phyloP scores from a whole-genome alignment of 1,140 invertebrate genomes.

The Drosophila simulans region DNA sequence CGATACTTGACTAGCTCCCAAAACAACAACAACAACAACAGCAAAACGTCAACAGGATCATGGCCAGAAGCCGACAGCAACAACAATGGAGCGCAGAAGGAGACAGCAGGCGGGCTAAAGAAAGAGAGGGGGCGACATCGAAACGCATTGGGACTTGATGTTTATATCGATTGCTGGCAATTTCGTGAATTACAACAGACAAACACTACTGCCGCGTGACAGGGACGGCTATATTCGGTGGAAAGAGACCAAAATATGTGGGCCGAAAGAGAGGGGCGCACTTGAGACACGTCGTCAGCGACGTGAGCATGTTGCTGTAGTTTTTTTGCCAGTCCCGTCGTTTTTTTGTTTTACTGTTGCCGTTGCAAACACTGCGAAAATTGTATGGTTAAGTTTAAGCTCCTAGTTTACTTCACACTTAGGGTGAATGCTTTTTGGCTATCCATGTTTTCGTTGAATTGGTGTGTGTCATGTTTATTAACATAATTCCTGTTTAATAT shows the following conservation, averaged over 20 bases:
- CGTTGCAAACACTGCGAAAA: conserved; percentile 2
- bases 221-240: not conserved
- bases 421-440: no score
- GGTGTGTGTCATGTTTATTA: no score
- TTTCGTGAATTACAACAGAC: conserved; percentile 74
- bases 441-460: no score
- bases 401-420: not conserved
- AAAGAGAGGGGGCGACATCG: conserved; percentile 9
- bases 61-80: conserved; percentile 52
- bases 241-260: no score
- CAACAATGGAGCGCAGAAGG: conserved; percentile 26
- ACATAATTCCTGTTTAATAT: no score
- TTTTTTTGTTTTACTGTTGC: conserved; percentile 6
- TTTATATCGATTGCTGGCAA: conserved; percentile 82
- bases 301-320: conserved; percentile 63
- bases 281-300: conserved; percentile 69
- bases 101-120: conserved; percentile 1
- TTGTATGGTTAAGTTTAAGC: no score
- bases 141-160: conserved; percentile 74
- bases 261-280: conserved; percentile 15
- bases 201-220: conserved; percentile 16
- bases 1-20: not conserved
- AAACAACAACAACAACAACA: conserved; percentile 11
- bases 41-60: conserved; percentile 72
- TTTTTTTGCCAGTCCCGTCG: conserved; percentile 1